These are phyloP conservation scores for Metalampra italica DNA, from an alignment of 2,888 invertebrate species.

Conservation along the genomic window DNA sequence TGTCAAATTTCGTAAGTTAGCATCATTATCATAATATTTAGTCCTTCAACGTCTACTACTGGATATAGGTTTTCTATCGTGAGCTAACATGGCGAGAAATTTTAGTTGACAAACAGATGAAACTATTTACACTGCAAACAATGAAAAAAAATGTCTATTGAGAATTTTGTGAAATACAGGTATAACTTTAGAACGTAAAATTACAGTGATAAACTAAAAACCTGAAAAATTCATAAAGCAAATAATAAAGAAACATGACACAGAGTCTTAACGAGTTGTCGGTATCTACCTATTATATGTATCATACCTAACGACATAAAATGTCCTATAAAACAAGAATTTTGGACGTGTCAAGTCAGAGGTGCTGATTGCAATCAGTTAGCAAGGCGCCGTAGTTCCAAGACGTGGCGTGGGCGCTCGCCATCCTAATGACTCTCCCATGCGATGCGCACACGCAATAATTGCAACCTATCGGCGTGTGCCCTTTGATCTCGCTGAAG, in stretches of 20 bases:
- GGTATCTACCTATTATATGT: not conserved
- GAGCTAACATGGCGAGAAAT: too few species aligned
- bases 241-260: too few species aligned
- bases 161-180: not conserved
- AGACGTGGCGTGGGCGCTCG: conserved; percentile 27
- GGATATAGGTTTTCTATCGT: too few species aligned
- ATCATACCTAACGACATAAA: not conserved
- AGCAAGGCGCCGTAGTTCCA: conserved; percentile 55
- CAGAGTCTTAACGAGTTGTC: not conserved
- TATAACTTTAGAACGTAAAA: not conserved
- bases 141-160: too few species aligned
- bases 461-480: conserved; percentile 68
- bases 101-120: too few species aligned
- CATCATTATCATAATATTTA: too few species aligned
- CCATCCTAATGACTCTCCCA: conserved; percentile 51
- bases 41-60: too few species aligned
- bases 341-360: conserved; percentile 53
- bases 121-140: too few species aligned
- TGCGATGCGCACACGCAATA: conserved; percentile 54
- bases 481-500: conserved; percentile 71
- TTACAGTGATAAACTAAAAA: not conserved
- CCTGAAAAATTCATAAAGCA: not conserved
- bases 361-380: conserved; percentile 68
- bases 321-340: conserved; percentile 12
- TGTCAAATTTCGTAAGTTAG: too few species aligned